Conservation (phyloP, 2,113 vertebrate genomes). For the rat (Rattus norvegicus) region GRCr8 NC_086028.1:10528001-10528500, state of each 20-base stretch:
- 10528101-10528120: not conserved
- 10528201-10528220: not conserved
- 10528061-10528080: rapidly evolving
- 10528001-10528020: not conserved
- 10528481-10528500: not conserved
- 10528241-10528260: not conserved
- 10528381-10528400: no score
- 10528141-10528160: not conserved
- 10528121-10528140: not conserved
- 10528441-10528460: not conserved
- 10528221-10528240: not conserved
- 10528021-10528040: no score
- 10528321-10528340: not conserved
- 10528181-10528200: not conserved
- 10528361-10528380: not conserved
- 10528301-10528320: not conserved
- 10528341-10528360: not conserved
- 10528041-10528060: no score
- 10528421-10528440: not conserved
- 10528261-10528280: not conserved
- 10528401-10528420: not conserved
- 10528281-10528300: not conserved
- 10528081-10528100: rapidly evolving
- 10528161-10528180: not conserved
- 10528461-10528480: no score